A percentile compares a stretch with the other conserved stretches of the same genome.
phyloP scores from a whole-genome alignment of 2,113 vertebrate species.

The Ochotona princeps region DNA sequence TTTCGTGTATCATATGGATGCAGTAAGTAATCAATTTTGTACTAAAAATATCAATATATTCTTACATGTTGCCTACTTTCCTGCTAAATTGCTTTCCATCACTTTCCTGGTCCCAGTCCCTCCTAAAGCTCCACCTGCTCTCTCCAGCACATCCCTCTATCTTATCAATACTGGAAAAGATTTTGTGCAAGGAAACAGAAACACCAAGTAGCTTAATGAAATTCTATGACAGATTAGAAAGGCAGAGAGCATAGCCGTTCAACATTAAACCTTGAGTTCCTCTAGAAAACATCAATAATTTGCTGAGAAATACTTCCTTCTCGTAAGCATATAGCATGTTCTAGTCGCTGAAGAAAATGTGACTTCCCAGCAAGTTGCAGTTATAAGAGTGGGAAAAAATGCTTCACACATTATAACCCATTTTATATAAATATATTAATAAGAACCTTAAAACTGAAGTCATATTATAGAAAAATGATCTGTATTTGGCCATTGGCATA shows the following conservation, averaged over 20 bases:
- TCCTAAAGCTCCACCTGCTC: constrained; percentile 52
- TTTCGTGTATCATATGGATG: too few relatives aligned
- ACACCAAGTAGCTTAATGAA: constrained; percentile 10
- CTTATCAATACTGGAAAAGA: constrained; percentile 6
- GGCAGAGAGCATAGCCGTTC: not conserved
- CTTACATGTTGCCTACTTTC: too few relatives aligned
- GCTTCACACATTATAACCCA: not conserved
- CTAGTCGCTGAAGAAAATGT: not conserved
- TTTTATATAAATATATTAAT: not conserved
- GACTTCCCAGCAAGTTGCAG: not conserved
- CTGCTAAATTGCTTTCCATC: not conserved
- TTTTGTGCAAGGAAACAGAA: constrained; percentile 28
- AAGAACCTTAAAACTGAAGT: not conserved
- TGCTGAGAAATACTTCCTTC: not conserved
- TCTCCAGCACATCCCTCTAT: not conserved
- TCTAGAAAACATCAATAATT: not conserved
- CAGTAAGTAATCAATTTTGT: too few relatives aligned
- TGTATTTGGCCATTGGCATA: not conserved
- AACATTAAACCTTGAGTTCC: constrained; percentile 32
- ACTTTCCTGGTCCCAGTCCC: not conserved
- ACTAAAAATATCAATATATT: too few relatives aligned
- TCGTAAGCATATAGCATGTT: not conserved
- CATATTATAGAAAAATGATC: not conserved
- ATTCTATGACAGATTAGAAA: not conserved
- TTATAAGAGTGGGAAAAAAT: not conserved